Base-by-base conservation (phyloP, 2,113 vertebrate species). In the Microtus montanus region DNA sequence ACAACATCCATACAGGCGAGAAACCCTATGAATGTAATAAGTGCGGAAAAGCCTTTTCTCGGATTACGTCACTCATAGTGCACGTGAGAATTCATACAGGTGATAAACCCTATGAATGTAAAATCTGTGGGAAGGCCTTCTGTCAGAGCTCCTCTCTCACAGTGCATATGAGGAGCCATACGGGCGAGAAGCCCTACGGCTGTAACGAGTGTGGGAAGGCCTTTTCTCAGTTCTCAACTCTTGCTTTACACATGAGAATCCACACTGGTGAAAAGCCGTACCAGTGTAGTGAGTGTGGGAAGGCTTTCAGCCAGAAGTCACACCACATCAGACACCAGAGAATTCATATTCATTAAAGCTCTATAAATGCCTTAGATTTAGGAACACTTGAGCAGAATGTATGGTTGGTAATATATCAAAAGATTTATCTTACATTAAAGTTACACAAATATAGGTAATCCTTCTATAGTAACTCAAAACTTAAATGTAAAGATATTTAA, bases 21-120 rank as follows among this genome's bases (percentile, higher is more conserved):
- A 98, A 98, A 89, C 98, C 99, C 0, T 99, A 98, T 94, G 96
- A 98, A 95, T 99, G 99, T 73, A 96, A 98, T 89, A 98, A 98
- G 95, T 98, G 98, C 70, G 98, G 96, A 20, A 98, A 98, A 78
- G 97, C 97, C 85, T 98, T 99, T 94, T 99, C 98, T 96, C 98
- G 99, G 15, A 99, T 98, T 33, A 98, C 97, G 8, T 97, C 97
- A 41, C 97, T 98, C 66, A 98, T 97, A 64, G 97, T 98, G 17
- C 98, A 98, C 49, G 96, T 98, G 14, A 94, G 98, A 68, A 98
- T 98, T 68, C 98, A 98, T 87, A 98, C 98, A 0, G 98, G 98
- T 26, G 98, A 98, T 87, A 98, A 98, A n/a, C 98, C 98, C n/a
- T 98, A 98, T 71, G 97, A 97, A 41, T 98, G 98, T 93, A 98